Evolutionary conservation across 2,888 invertebrate species (phyloP).

Genomic region (Andricus quercusramuli): DNA sequence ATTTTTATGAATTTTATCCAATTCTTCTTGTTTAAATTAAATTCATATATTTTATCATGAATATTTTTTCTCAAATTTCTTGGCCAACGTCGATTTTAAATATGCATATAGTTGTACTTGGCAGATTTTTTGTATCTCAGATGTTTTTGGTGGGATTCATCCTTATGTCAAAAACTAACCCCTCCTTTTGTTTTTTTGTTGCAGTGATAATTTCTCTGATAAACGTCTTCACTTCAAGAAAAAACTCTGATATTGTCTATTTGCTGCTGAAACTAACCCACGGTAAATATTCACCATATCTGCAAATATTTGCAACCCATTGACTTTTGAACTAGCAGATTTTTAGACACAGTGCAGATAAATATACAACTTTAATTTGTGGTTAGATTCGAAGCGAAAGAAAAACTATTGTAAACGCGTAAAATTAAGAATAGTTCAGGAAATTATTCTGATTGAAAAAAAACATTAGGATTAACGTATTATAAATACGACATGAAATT

Average conservation of each 20-base stretch:
- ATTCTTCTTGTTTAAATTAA: no score
- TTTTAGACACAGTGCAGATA: neutral
- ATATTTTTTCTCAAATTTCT: no score
- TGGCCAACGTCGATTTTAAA: no score
- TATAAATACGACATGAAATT: neutral
- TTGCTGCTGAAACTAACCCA: neutral
- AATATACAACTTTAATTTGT: neutral
- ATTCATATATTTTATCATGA: no score
- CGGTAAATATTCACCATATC: conserved; percentile 15
- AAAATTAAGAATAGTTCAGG: neutral
- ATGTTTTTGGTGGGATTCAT: no score
- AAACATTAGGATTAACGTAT: neutral
- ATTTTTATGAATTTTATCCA: no score
- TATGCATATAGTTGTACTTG: no score
- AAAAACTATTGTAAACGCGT: neutral
- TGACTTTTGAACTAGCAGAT: neutral
- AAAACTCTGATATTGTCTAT: conserved; percentile 7
- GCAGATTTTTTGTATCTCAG: no score
- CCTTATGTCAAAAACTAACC: no score
- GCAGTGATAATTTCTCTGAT: neutral
- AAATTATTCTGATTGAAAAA: no score
- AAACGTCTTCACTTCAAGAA: conserved; percentile 28
- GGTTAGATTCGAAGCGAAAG: neutral
- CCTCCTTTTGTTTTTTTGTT: conserved; percentile 25
- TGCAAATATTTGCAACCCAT: neutral